Evolutionary conservation across 2,113 vertebrate genomes (phyloP), one percentile per base, ranked within the genome.

Genomic region (Spheniscus mendiculus): DNA sequence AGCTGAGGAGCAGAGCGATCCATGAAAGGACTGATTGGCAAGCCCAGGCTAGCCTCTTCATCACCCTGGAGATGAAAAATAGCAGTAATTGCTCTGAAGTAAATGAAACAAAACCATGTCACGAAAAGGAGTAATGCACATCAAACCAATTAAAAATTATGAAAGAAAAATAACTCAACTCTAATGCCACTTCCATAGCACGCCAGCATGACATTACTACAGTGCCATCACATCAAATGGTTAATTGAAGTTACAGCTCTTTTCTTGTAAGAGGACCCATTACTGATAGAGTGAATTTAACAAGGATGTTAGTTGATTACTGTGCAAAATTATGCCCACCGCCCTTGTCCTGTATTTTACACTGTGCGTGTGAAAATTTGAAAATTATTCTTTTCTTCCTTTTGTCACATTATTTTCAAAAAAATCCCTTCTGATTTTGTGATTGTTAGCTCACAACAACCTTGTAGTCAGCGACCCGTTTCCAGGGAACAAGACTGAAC

Each of bases 21-120:
- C 99, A 99, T 99, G 98, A 99, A 99, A 9, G 99, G 99, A 91
- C 99, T 99, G 96, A 99, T 99, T 16, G 99, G 99, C 83, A 99
- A 98, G 19, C 99, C 99, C 32, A 99, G 97, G 93, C 99, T 99
- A 88, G 99, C 98, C 97, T 99, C 99, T 93, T 99, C 99, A 66
- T 99, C 99, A 1, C 99, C 99, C 99, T 99, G 91, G 45, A 89
- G 53, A 94, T 3, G 91, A 47, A 44, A 90, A 93, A 81, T 4
- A 90, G 15, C 2, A 0, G 8, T 83, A 12, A 97, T 21, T 50
- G 27, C 49, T 85, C 77, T 38, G 29, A 58, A 86, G 73, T 34
- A 47, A 82, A 62, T 4, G 53, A 36, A 88, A 80, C 9, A 38
- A 82, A 89, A 11, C 11, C 4, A 1, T 6, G 44, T 5, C 34